Evolutionary conservation across 2,113 vertebrate genomes (phyloP).

Genomic region (Diglossa brunneiventris): DNA sequence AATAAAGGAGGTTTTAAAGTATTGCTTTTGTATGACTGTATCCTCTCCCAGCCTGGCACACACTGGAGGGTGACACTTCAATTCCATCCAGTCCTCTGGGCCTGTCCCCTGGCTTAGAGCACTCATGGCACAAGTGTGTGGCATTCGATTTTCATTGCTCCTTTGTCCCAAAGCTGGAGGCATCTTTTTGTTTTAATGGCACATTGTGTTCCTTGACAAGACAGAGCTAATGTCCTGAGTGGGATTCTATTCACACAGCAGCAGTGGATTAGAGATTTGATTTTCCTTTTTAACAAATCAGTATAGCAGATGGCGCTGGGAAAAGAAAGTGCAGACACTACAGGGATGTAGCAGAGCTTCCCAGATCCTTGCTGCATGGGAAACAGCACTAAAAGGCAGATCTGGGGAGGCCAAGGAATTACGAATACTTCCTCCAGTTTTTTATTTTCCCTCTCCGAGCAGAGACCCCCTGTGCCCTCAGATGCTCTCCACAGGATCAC

Average conservation of each 20-base stretch:
- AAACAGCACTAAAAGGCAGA: background rate
- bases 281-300: constrained; percentile 31
- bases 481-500: background rate
- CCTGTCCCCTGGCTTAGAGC: background rate
- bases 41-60: background rate
- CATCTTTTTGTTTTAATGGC: constrained; percentile 10
- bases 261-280: constrained; percentile 14
- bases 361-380: background rate
- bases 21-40: background rate
- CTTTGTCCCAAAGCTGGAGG: constrained; percentile 25
- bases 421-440: background rate
- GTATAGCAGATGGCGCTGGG: constrained; percentile 33
- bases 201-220: background rate
- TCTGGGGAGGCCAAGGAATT: background rate
- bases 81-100: background rate
- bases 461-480: background rate
- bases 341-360: background rate
- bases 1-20: background rate
- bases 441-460: background rate
- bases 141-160: background rate
- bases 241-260: background rate
- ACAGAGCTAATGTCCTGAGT: constrained; percentile 16
- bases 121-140: background rate
- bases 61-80: background rate
- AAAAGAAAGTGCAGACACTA: background rate